Percentiles rank a stretch among this genome's conserved stretches.
Conservation (phyloP, 2,113 vertebrate genomes). For the Thryonomys swinderianus region DNA sequence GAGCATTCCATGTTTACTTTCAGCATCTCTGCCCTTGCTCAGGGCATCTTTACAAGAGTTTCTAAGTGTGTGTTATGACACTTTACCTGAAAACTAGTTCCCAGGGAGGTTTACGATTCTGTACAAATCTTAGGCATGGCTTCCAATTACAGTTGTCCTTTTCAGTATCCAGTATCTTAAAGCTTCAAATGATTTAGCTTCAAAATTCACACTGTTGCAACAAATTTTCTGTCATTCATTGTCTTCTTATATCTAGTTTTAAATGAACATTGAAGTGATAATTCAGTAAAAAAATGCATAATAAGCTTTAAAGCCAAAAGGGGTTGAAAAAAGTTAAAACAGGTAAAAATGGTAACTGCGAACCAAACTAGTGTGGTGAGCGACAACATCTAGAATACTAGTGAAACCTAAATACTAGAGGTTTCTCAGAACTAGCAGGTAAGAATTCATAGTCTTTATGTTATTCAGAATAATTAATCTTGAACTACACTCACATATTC, state of each 20-base stretch:
- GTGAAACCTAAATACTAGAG: background rate
- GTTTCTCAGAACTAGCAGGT: background rate
- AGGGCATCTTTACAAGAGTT: background rate
- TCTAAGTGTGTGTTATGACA: background rate
- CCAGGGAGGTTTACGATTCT: background rate
- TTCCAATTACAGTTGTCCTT: background rate
- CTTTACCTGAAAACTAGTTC: background rate
- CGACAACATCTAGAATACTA: background rate
- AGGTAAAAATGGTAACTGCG: background rate
- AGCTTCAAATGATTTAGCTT: background rate
- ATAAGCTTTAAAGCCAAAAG: background rate
- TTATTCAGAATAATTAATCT: background rate
- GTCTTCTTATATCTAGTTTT: background rate
- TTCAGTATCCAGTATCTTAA: background rate
- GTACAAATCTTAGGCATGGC: background rate
- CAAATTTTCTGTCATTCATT: background rate
- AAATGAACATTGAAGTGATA: background rate
- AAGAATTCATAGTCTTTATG: background rate
- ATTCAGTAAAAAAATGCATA: background rate
- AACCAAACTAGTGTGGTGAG: background rate
- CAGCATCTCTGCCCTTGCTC: background rate
- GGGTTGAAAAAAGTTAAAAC: constrained; percentile 3
- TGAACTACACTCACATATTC: background rate
- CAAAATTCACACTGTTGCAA: background rate
- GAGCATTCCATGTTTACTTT: background rate